Evolutionary conservation across 2,888 invertebrate genomes (phyloP).

Genomic region (Harmothoe impar): DNA sequence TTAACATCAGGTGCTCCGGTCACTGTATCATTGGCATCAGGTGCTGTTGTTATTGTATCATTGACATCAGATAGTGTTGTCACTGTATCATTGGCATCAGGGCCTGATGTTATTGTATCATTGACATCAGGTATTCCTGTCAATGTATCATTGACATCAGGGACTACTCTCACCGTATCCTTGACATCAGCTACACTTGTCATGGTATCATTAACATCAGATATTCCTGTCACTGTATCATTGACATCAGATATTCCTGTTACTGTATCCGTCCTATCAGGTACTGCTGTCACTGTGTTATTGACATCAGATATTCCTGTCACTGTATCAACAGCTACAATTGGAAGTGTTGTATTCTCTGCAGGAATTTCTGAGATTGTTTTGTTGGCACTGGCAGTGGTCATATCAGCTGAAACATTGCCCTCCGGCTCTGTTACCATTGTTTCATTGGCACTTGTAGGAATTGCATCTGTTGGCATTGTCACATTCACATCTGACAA

Average conservation of each 20-base stretch:
- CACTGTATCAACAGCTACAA: too few species aligned
- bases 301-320: too few species aligned
- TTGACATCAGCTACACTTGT: not conserved
- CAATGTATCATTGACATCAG: too few species aligned
- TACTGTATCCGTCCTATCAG: not conserved
- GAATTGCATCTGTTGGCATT: not conserved
- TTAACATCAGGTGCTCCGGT: not conserved
- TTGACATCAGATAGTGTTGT: not conserved
- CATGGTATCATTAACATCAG: not conserved
- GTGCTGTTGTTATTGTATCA: not conserved
- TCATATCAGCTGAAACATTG: too few species aligned
- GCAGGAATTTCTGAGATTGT: too few species aligned
- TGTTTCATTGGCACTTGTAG: not conserved
- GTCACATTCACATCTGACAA: not conserved
- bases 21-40: not conserved
- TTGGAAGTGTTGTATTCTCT: too few species aligned
- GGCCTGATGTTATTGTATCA: too few species aligned
- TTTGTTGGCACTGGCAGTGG: too few species aligned
- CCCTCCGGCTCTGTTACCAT: too few species aligned
- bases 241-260: not conserved
- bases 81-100: not conserved
- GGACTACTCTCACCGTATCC: not conserved
- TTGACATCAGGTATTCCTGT: too few species aligned
- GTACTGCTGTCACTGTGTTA: too few species aligned
- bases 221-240: not conserved